Conservation (phyloP, 1,140 invertebrate species). For the Pseudomyrmex concolor region DNA sequence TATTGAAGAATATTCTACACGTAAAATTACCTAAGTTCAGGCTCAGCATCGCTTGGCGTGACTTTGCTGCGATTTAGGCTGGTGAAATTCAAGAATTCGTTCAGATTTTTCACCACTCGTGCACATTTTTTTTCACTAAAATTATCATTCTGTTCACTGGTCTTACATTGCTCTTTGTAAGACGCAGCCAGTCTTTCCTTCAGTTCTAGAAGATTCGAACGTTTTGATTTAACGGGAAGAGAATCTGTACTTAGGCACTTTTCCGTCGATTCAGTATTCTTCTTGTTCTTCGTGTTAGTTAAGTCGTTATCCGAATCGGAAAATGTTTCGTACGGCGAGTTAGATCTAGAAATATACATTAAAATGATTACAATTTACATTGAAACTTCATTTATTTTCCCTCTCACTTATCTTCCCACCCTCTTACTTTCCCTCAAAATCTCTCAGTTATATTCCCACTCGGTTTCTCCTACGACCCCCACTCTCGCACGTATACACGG, state of each 20-base stretch:
- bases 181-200: slow-evolving; percentile 70
- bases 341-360: slow-evolving; percentile 65
- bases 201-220: slow-evolving; percentile 71
- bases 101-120: slow-evolving; percentile 91
- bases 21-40: slow-evolving; percentile 72
- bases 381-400: no score
- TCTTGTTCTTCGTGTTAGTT: slow-evolving; percentile 77
- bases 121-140: slow-evolving; percentile 80
- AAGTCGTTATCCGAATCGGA: slow-evolving; percentile 76
- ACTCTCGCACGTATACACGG: no score
- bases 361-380: background rate
- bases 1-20: background rate
- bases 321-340: slow-evolving; percentile 67
- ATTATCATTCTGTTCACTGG: slow-evolving; percentile 64
- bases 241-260: slow-evolving; percentile 80
- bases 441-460: no score
- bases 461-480: no score
- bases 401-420: no score
- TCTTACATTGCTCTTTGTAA: slow-evolving; percentile 71
- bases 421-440: no score
- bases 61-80: slow-evolving; percentile 87
- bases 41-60: slow-evolving; percentile 77
- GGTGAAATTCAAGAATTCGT: slow-evolving; percentile 92
- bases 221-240: slow-evolving; percentile 73
- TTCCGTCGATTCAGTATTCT: slow-evolving; percentile 77